These are phyloP conservation scores for Microchirus variegatus DNA, from an alignment of 2,797 vertebrate genomes.

Conservation along the genomic window DNA sequence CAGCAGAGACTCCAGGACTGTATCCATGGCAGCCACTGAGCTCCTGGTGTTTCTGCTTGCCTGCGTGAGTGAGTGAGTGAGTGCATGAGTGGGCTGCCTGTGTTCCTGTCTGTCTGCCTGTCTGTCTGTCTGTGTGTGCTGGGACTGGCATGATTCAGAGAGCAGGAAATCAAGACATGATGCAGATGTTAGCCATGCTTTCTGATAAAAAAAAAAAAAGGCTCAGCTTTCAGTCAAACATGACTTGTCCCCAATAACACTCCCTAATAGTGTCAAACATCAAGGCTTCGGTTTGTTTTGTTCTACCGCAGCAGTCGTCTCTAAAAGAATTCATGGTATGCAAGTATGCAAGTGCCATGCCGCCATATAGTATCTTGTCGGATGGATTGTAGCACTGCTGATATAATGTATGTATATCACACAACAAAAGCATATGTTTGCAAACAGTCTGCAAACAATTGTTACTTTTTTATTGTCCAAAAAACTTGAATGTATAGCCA, in stretches of 20 bases:
- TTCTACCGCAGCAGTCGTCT: slow-evolving; percentile 44
- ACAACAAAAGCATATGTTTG: no score
- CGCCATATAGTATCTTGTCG: slow-evolving; percentile 59
- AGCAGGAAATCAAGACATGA: slow-evolving; percentile 73
- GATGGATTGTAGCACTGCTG: neutral
- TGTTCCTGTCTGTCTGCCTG: slow-evolving; percentile 17
- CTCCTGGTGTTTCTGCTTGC: slow-evolving; percentile 70
- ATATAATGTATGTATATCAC: slow-evolving; percentile 2
- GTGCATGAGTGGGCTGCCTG: slow-evolving; percentile 26
- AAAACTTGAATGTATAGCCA: no score
- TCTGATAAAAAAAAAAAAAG: slow-evolving; percentile 30
- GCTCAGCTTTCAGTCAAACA: slow-evolving; percentile 32
- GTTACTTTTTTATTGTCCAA: no score
- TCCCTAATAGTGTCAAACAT: slow-evolving; percentile 44
- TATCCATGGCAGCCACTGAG: slow-evolving; percentile 77
- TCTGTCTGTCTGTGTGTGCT: slow-evolving; percentile 44
- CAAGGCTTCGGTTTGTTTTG: neutral
- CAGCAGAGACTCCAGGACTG: slow-evolving; percentile 65
- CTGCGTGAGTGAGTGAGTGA: slow-evolving; percentile 68
- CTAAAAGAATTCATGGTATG: slow-evolving; percentile 61
- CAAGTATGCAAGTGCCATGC: slow-evolving; percentile 43
- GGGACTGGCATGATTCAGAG: slow-evolving; percentile 67
- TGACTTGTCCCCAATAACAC: slow-evolving; percentile 29
- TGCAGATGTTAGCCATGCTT: slow-evolving; percentile 56
- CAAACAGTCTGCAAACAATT: no score